These are phyloP conservation scores for Eupithecia pulchellata DNA, from an alignment of 2,888 invertebrate genomes.

Conservation along the genomic window DNA sequence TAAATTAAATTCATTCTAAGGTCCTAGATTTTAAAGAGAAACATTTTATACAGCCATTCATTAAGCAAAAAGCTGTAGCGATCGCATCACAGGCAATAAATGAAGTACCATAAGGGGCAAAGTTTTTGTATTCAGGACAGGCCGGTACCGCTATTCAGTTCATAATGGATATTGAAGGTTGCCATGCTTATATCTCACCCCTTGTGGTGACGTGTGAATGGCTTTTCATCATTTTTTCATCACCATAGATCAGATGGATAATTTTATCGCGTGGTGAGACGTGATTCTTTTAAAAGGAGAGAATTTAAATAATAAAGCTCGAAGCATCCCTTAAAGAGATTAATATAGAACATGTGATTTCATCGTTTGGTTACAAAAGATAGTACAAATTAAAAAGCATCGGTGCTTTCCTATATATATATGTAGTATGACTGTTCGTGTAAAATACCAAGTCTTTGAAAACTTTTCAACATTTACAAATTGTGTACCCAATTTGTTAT, in stretches of 20 bases:
- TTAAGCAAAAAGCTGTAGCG: conserved; percentile 44
- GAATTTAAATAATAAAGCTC: background rate
- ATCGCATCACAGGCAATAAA: conserved; percentile 55
- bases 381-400: background rate
- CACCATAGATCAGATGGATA: conserved; percentile 28
- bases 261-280: conserved; percentile 3
- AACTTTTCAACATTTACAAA: background rate
- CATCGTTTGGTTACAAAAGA: background rate
- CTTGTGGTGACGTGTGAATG: conserved; percentile 43
- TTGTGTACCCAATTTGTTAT: background rate
- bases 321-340: background rate
- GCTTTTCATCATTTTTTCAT: conserved; percentile 46
- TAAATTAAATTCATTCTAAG: background rate
- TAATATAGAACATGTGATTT: background rate
- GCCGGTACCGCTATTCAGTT: conserved; percentile 65
- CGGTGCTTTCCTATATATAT: no score
- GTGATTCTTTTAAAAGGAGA: conserved; percentile 16
- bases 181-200: conserved; percentile 33
- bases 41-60: conserved; percentile 25
- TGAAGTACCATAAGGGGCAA: conserved; percentile 66
- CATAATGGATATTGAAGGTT: conserved; percentile 62
- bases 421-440: background rate
- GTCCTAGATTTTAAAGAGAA: background rate
- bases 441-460: background rate
- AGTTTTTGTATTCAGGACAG: conserved; percentile 71